phyloP scores from a whole-genome alignment of 2,797 vertebrate genomes.

The Yasuhikotakia modesta region DNA sequence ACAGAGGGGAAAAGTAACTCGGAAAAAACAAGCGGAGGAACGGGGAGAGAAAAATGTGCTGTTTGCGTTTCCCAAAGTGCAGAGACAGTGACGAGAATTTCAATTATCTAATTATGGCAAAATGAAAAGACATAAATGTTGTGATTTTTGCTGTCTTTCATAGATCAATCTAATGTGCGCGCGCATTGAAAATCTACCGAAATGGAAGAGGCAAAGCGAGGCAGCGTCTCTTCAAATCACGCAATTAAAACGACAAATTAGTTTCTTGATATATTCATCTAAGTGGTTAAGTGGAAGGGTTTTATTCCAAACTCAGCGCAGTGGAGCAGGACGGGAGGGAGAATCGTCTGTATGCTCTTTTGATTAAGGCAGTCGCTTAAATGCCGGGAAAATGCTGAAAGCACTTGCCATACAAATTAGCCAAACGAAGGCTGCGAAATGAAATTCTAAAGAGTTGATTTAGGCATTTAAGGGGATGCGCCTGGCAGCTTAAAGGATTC shows the following conservation, averaged over 20 bases:
- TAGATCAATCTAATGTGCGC: conserved; percentile 97
- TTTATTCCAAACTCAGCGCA: conserved; percentile 86
- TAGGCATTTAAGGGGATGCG: conserved; percentile 79
- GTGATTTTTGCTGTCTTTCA: conserved; percentile 95
- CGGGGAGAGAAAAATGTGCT: conserved; percentile 68
- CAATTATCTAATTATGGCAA: conserved; percentile 99
- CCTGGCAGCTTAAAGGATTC: conserved; percentile 76
- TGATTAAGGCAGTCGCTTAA: conserved; percentile 81
- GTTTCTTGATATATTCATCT: conserved; percentile 99
- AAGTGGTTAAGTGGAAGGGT: conserved; percentile 99
- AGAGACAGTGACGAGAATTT: conserved; percentile 99
- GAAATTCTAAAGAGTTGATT: conserved; percentile 82
- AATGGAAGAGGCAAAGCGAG: conserved; percentile 97
- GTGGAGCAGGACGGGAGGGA: conserved; percentile 83
- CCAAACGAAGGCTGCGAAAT: conserved; percentile 81
- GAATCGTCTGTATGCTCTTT: conserved; percentile 82
- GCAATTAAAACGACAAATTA: conserved; percentile 99
- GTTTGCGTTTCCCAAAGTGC: conserved; percentile 90
- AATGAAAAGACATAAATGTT: conserved; percentile 99
- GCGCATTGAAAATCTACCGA: conserved; percentile 95
- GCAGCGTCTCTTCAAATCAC: conserved; percentile 96
- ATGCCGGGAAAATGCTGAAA: conserved; percentile 80
- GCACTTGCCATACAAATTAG: conserved; percentile 84
- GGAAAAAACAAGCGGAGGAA: conserved; percentile 62
- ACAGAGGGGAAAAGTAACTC: conserved; percentile 65